Evolutionary conservation across 2,797 vertebrate genomes (phyloP), one percentile per base, ranked within the genome.

Genomic region (Pterois miles): DNA sequence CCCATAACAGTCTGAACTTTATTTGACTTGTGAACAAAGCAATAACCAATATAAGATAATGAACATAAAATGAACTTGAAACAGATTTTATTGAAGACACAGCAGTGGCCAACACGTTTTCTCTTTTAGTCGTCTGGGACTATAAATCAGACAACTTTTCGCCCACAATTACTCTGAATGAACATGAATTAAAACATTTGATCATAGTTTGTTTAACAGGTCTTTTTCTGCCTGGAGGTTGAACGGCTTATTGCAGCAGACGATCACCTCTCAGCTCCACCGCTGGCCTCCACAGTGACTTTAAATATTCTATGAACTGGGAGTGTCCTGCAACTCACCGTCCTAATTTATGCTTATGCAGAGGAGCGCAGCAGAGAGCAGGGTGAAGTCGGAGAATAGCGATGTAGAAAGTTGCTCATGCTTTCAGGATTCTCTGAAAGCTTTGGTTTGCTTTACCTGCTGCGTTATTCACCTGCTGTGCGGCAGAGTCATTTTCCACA

Each of bases 271-370:
- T 65, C 83, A 65, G 29, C 57, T 71, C 64, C 83, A 54, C 77
- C 71, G 54, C 71, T 53, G 59, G 71, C 52, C 33, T 75, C 86
- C 76, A 75, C 86, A 60, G 72, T 74, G 81, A 85, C 69, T 83
- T 81, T 86, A 86, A 89, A 92, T 89, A 88, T 87, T 88, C 84
- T 23, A 86, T 83, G 81, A 89, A 88, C 76, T 88, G 87, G 89
- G 86, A 91, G 83, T 82, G 83, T 88, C 84, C 82, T 79, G 86
- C 64, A 71, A 82, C 65, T 86, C 66, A 18, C 62, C 73, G 43
- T 46, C 62, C 36, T 80, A 71, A 79, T 87, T 76, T 80, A 82
- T 74, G 82, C 53, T 46, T 25, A 59, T 85, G 77, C 78, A 68
- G 83, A 18, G 69, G 29, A 80, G 67, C 56, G 77, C 84, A 73